Evolutionary conservation across 92 coral and sea anemone genomes (phyloP).

Genomic region (Epizoanthus scotinus): DNA sequence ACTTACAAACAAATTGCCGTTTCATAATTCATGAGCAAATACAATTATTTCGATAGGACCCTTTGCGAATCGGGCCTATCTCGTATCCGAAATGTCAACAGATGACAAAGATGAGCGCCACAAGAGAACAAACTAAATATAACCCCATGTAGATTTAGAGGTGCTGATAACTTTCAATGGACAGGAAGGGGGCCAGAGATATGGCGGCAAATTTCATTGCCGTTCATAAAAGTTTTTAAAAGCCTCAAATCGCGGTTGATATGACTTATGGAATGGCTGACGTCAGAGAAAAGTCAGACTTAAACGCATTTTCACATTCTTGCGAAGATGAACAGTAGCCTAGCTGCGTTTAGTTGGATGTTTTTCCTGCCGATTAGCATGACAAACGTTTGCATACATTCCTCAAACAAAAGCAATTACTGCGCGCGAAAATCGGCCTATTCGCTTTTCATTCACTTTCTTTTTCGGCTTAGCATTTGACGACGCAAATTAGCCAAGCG

Average conservation of each 20-base stretch:
- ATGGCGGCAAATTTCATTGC: slow-evolving; percentile 74
- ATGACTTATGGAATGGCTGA: slow-evolving; percentile 71
- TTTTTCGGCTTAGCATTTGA: slow-evolving; percentile 46
- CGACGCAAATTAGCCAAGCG: slow-evolving; percentile 36
- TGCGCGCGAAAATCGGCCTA: slow-evolving; percentile 54
- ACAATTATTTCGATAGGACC: slow-evolving; percentile 96
- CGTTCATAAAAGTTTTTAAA: slow-evolving; percentile 66
- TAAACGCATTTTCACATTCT: slow-evolving; percentile 84
- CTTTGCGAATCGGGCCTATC: slow-evolving; percentile 88
- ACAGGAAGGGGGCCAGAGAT: slow-evolving; percentile 84
- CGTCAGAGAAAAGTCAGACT: slow-evolving; percentile 68
- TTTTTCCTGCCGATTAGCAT: slow-evolving; percentile 80
- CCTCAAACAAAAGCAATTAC: slow-evolving; percentile 88
- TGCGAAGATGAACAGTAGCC: slow-evolving; percentile 79
- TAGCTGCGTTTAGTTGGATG: slow-evolving; percentile 67
- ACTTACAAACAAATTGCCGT: slow-evolving; percentile 99
- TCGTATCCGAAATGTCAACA: slow-evolving; percentile 90
- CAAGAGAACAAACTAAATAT: slow-evolving; percentile 73
- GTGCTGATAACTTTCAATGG: slow-evolving; percentile 82
- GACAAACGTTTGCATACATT: slow-evolving; percentile 75
- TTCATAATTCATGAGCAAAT: slow-evolving; percentile 98
- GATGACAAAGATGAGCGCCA: slow-evolving; percentile 67
- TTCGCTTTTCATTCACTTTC: slow-evolving; percentile 39
- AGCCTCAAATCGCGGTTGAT: slow-evolving; percentile 62
- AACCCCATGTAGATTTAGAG: slow-evolving; percentile 61